Base-by-base conservation (phyloP, 1,140 invertebrate genomes). In the Heterodera schachtii region DNA sequence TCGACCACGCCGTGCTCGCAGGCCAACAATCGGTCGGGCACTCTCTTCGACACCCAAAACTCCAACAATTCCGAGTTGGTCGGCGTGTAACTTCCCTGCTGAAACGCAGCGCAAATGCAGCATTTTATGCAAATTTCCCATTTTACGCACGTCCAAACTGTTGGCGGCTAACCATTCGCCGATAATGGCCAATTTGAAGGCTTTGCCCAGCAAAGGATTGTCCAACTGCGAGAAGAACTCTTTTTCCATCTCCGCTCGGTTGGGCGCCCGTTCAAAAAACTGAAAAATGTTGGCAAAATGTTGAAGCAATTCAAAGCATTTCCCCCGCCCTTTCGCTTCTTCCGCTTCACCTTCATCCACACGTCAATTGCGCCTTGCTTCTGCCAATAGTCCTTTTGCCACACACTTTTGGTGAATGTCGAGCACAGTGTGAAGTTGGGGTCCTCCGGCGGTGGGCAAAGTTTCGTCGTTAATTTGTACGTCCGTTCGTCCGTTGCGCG, bases 321-420 rank as follows among this genome's bases (percentile, higher is more conserved):
- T 16, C 57, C 9, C 13, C 4, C 19, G 13, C 57, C 9, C 4
- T 49, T 60, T 60, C 13, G 9, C 16, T n/a, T 60, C 8, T 52
- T 52, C 49, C 49, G 49, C 49, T 60, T 60, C 57, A 60, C 57
- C 57, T 89, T 89, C 88, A 89, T 89, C 81, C 81, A 82, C 7
- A 82, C 87, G 81, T 89, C 88, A 3, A 89, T 85, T 16, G 88
- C 88, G n/a, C 88, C 88, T 46, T 89, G 84, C 64, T 89, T 89
- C 75, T 89, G 88, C 88, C 88, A 89, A 52, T 89, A 89, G 49
- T 89, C 88, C 70, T 90, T 90, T 82, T 89, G 88, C 88, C 88
- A 89, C 31, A 89, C 87, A 64, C 87, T 89, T 75, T 89, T 89
- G 3, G 89, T 85, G 73, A 89, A 89, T 2, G 88, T 85, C 3